Percentiles rank a stretch among this genome's conserved stretches.
These are phyloP conservation scores for Mechanitis mazaeus DNA, from an alignment of 2,888 invertebrate genomes.

Conservation along the genomic window DNA sequence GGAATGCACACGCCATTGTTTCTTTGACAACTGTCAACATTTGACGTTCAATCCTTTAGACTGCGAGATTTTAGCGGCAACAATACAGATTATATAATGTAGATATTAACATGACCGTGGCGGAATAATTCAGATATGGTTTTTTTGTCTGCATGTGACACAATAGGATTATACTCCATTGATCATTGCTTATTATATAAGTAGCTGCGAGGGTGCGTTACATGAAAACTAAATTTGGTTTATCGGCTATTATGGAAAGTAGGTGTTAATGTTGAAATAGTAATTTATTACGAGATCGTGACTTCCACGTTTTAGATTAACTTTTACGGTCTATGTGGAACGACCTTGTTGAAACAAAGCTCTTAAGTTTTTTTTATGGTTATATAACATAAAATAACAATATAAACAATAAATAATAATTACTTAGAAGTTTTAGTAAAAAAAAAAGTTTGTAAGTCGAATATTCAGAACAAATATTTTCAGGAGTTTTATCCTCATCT, in stretches of 20 bases:
- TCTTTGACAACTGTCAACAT: slow-evolving; percentile 69
- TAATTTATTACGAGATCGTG: slow-evolving; percentile 71
- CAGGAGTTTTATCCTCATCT: not conserved
- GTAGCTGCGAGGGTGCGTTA: slow-evolving; percentile 71
- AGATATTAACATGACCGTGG: slow-evolving; percentile 73
- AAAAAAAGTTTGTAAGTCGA: not conserved
- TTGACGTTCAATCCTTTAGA: slow-evolving; percentile 67
- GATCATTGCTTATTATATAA: slow-evolving; percentile 76
- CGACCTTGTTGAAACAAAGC: not conserved
- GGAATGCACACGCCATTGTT: slow-evolving; percentile 63
- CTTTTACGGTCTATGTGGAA: slow-evolving; percentile 42
- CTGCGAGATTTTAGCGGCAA: slow-evolving; percentile 36
- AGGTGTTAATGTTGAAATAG: slow-evolving; percentile 72
- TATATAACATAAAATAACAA: not conserved
- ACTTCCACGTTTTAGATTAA: slow-evolving; percentile 56
- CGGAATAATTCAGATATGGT: slow-evolving; percentile 73
- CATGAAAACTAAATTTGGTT: slow-evolving; percentile 77
- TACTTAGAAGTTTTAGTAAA: slow-evolving; percentile 1
- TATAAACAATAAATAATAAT: not conserved
- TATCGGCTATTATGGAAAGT: slow-evolving; percentile 77
- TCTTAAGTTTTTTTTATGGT: not conserved
- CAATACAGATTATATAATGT: slow-evolving; percentile 67
- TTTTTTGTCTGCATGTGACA: slow-evolving; percentile 67
- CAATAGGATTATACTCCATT: slow-evolving; percentile 76
- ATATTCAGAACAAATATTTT: too few species aligned